Evolutionary conservation across 2,797 vertebrate genomes (phyloP).

Genomic region (Phyllotis vaccarum): DNA sequence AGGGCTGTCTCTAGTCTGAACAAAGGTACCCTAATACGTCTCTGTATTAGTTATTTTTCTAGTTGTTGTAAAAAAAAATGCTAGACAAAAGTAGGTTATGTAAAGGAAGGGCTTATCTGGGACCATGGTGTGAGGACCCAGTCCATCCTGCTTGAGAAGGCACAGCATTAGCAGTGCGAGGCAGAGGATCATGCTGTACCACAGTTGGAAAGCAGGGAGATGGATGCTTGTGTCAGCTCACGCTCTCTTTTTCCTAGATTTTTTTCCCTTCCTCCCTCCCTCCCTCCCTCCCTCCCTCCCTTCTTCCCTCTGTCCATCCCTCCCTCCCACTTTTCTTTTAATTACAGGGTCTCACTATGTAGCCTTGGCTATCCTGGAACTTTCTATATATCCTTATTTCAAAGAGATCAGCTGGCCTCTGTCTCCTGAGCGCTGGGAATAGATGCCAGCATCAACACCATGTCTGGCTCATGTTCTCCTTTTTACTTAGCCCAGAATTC

Average conservation of each 20-base stretch:
- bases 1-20: background rate
- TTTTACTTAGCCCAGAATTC: background rate
- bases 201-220: background rate
- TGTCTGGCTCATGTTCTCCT: background rate
- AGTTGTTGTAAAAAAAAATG: background rate
- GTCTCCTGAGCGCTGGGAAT: background rate
- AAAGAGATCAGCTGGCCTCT: background rate
- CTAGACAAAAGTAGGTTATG: background rate
- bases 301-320: background rate
- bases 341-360: background rate
- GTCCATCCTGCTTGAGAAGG: background rate
- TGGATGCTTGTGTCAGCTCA: background rate
- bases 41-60: background rate
- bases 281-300: rapidly evolving
- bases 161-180: too few species aligned
- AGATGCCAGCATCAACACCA: background rate
- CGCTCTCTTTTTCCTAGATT: background rate
- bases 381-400: background rate
- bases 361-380: background rate
- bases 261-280: background rate
- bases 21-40: rapidly evolving
- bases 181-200: too few species aligned
- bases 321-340: background rate
- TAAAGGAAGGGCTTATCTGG: background rate
- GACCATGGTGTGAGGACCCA: background rate